These are phyloP conservation scores for Cotesia glomerata DNA, from an alignment of 1,140 invertebrate species.

Conservation along the genomic window DNA sequence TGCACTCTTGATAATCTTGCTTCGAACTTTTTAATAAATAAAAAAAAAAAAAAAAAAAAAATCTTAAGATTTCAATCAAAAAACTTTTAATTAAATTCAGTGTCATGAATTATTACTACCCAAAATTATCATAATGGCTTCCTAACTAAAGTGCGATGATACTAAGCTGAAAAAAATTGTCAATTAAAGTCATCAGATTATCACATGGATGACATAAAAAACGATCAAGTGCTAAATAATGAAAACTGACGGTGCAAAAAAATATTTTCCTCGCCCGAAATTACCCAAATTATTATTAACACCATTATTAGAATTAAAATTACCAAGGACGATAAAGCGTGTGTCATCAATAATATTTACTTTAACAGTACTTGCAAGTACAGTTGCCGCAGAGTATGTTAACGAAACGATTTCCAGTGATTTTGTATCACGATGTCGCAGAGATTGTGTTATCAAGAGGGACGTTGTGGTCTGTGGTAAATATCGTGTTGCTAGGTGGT, in stretches of 20 bases:
- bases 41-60: not conserved
- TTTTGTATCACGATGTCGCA: conserved; percentile 53
- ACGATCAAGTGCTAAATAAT: no score
- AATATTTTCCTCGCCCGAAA: not conserved
- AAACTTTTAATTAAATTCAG: no score
- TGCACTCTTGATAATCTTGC: conserved; percentile 21
- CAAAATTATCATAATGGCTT: no score
- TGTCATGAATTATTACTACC: no score
- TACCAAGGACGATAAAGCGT: conserved; percentile 16
- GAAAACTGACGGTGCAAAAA: not conserved
- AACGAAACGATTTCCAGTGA: conserved; percentile 39
- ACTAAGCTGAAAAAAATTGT: no score
- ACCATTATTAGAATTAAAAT: not conserved
- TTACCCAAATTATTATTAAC: not conserved
- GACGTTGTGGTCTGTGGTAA: conserved; percentile 46
- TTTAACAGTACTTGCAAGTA: conserved; percentile 19
- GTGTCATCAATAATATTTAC: conserved; percentile 25
- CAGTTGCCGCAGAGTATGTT: not conserved
- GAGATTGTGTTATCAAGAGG: conserved; percentile 46
- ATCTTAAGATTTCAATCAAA: not conserved
- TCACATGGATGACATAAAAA: no score
- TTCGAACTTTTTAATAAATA: not conserved
- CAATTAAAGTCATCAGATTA: no score
- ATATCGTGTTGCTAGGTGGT: conserved; percentile 46
- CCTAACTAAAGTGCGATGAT: no score